Conservation (phyloP, 2,797 vertebrate species). For the Tamandua tetradactyla region DNA sequence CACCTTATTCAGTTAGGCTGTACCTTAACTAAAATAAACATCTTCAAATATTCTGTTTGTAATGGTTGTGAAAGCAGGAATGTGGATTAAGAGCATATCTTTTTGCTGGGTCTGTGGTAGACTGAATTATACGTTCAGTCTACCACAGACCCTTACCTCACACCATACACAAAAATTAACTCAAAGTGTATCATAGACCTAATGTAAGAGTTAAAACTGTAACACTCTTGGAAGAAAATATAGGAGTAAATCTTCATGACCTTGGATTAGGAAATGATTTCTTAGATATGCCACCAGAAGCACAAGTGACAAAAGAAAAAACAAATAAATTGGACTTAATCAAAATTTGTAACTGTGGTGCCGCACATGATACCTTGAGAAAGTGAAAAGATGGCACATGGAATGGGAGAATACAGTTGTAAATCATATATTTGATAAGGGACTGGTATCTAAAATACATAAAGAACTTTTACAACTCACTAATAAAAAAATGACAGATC, state of each 20-base stretch:
- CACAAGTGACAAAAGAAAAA: background rate
- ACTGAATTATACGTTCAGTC: too few relatives aligned
- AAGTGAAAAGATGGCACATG: background rate
- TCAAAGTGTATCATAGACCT: background rate
- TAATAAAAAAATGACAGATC: slow-evolving; percentile 5
- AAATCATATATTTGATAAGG: background rate
- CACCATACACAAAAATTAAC: background rate
- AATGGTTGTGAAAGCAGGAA: too few relatives aligned
- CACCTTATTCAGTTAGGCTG: too few relatives aligned
- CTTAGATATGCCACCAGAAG: slow-evolving; percentile 14
- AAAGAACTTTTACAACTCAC: background rate
- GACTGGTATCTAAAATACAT: background rate
- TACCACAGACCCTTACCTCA: background rate
- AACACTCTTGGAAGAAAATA: background rate
- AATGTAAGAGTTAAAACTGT: background rate
- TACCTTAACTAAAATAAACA: too few relatives aligned
- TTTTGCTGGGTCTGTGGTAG: too few relatives aligned
- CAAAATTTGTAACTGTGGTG: background rate
- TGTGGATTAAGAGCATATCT: too few relatives aligned
- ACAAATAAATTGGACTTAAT: background rate
- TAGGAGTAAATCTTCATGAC: slow-evolving; percentile 35
- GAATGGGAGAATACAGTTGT: slow-evolving; percentile 11
- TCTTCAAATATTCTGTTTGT: too few relatives aligned
- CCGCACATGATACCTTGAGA: background rate
- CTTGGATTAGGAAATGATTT: background rate